Percentiles rank a stretch among this genome's conserved stretches.
These are phyloP conservation scores for Corydoras sp. DNA, from an alignment of 2,113 vertebrate genomes.

Conservation along the genomic window DNA sequence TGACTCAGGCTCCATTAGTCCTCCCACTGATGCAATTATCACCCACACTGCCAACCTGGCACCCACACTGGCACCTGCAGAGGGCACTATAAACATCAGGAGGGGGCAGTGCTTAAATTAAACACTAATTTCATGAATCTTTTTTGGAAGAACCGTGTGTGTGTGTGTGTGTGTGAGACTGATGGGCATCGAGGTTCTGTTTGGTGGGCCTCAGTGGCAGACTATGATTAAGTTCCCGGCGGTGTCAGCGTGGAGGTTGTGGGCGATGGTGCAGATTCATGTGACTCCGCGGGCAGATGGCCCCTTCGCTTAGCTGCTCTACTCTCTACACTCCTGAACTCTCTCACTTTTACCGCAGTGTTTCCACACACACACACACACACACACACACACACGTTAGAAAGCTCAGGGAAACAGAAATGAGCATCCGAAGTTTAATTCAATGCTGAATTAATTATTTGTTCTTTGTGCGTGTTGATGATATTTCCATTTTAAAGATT, in stretches of 20 bases:
- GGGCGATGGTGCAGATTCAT: conserved; percentile 31
- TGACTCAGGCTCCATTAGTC: conserved; percentile 23
- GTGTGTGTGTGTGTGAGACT: neutral
- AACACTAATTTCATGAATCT: too few species aligned
- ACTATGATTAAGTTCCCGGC: conserved; percentile 19
- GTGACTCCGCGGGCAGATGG: conserved; percentile 36
- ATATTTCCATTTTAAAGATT: too few species aligned
- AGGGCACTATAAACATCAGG: conserved; percentile 13
- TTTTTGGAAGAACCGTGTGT: too few species aligned
- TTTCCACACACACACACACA: too few species aligned
- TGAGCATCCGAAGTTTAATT: too few species aligned
- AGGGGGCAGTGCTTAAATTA: neutral
- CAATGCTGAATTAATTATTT: too few species aligned
- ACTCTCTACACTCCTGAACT: neutral
- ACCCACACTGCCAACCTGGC: conserved; percentile 17
- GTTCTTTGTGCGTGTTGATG: too few species aligned
- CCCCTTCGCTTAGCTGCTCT: conserved; percentile 1
- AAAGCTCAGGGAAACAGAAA: too few species aligned
- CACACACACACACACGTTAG: too few species aligned
- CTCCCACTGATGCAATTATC: conserved; percentile 35
- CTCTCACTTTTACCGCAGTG: too few species aligned
- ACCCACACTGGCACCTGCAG: conserved; percentile 26
- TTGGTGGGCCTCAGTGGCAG: conserved; percentile 22
- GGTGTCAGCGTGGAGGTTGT: conserved; percentile 21
- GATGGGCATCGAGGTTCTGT: conserved; percentile 12